These are phyloP conservation scores for Diglossa cyanea DNA, from an alignment of 2,797 vertebrate species.

Conservation along the genomic window DNA sequence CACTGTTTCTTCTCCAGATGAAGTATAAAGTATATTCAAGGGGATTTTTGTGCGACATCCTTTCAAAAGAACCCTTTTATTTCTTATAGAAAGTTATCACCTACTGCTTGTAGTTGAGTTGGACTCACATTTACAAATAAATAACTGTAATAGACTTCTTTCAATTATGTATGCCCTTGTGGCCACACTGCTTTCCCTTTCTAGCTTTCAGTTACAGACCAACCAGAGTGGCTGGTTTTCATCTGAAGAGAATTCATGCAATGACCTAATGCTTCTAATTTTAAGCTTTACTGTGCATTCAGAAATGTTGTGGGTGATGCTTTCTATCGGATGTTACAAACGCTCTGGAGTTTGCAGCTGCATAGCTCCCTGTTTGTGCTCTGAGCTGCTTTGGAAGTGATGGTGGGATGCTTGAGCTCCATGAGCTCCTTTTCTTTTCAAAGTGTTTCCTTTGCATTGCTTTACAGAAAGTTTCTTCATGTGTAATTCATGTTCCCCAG, in stretches of 20 bases:
- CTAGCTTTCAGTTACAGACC: neutral
- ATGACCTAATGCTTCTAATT: neutral
- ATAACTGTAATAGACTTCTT: neutral
- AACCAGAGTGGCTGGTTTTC: neutral
- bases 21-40: neutral
- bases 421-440: slow-evolving; percentile 25
- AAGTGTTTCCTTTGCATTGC: slow-evolving; percentile 55
- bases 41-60: neutral
- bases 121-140: neutral
- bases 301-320: neutral
- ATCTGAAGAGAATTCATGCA: slow-evolving; percentile 2
- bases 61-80: neutral
- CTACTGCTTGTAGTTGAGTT: neutral
- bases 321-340: neutral
- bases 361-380: neutral
- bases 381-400: neutral
- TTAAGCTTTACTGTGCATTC: neutral
- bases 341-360: neutral
- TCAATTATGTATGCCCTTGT: neutral
- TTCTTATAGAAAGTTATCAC: neutral
- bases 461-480: slow-evolving; percentile 14
- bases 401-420: neutral
- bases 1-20: neutral
- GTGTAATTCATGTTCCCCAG: slow-evolving; percentile 10
- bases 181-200: neutral